Conservation (phyloP, 2,797 vertebrate genomes). For the Oreochromis mossambicus region DNA sequence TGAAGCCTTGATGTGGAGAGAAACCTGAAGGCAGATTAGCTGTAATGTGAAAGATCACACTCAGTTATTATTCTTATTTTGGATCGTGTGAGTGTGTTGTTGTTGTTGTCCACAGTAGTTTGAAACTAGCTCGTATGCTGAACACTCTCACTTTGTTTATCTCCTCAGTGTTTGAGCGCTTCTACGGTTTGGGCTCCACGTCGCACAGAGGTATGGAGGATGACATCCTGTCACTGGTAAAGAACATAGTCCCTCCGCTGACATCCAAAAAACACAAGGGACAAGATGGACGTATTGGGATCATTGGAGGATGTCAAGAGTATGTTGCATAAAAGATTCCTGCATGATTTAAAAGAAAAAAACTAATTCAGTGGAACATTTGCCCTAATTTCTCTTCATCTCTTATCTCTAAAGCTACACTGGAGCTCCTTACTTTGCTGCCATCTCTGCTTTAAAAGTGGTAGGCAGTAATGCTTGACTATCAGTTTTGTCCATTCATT, state of each 20-base stretch:
- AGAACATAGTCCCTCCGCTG: conserved; percentile 85
- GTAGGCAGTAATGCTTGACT: conserved; percentile 64
- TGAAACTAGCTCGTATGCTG: neutral
- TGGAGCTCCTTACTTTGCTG: conserved; percentile 96
- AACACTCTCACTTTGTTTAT: conserved; percentile 28
- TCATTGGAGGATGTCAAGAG: conserved; percentile 96
- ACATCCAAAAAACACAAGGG: conserved; percentile 92
- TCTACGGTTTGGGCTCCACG: conserved; percentile 75
- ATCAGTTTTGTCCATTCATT: neutral
- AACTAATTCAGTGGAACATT: neutral
- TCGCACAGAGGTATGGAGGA: conserved; percentile 86
- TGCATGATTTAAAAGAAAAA: neutral
- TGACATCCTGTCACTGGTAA: conserved; percentile 81
- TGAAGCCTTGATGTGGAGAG: conserved; percentile 15
- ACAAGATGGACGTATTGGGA: conserved; percentile 91
- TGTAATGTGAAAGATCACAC: neutral
- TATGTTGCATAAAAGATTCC: conserved; percentile 68
- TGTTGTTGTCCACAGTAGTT: neutral
- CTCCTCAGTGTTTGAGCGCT: conserved; percentile 84
- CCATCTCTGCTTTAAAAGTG: conserved; percentile 95
- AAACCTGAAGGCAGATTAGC: neutral
- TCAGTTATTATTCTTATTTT: neutral
- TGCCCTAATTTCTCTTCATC: neutral
- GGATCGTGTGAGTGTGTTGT: neutral
- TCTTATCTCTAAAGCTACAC: conserved; percentile 83